Conservation (phyloP, 2,888 invertebrate genomes). For the Macrosoma leucophasiata region DNA sequence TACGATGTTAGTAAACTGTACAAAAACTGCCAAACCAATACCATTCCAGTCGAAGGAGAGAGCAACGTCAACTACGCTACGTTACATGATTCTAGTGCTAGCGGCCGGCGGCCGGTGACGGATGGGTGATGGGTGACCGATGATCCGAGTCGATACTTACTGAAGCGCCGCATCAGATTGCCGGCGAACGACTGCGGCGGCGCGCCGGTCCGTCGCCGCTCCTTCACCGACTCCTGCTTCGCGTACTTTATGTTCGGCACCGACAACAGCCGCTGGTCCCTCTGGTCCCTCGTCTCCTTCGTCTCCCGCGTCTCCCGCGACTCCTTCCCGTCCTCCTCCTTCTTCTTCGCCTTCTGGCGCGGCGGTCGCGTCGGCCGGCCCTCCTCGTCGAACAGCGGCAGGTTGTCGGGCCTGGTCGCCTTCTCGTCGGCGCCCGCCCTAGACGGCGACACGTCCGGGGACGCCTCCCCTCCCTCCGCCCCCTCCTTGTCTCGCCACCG, state of each 20-base stretch:
- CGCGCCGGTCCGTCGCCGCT: conserved; percentile 73
- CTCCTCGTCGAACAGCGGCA: conserved; percentile 72
- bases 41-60: conserved; percentile 56
- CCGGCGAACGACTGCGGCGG: conserved; percentile 78
- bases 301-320: no score
- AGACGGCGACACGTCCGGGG: conserved; percentile 34
- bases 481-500: conserved; percentile 56
- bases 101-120: conserved; percentile 33
- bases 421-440: conserved; percentile 33
- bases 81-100: conserved; percentile 46
- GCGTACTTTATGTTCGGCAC: conserved; percentile 84
- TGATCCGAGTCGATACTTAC: conserved; percentile 81
- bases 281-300: conserved; percentile 55
- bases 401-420: conserved; percentile 76
- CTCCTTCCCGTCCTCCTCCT: conserved; percentile 35
- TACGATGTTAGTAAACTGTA: conserved; percentile 47
- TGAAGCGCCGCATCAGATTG: conserved; percentile 88
- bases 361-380: conserved; percentile 58
- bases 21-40: conserved; percentile 57
- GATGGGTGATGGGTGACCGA: conserved; percentile 27
- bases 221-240: conserved; percentile 69
- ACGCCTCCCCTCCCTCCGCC: conserved; percentile 31
- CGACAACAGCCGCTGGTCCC: conserved; percentile 82
- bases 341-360: conserved; percentile 64
- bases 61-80: conserved; percentile 49